Base-by-base conservation (phyloP, 1,140 invertebrate species). In the Leptinotarsa defecta region DNA sequence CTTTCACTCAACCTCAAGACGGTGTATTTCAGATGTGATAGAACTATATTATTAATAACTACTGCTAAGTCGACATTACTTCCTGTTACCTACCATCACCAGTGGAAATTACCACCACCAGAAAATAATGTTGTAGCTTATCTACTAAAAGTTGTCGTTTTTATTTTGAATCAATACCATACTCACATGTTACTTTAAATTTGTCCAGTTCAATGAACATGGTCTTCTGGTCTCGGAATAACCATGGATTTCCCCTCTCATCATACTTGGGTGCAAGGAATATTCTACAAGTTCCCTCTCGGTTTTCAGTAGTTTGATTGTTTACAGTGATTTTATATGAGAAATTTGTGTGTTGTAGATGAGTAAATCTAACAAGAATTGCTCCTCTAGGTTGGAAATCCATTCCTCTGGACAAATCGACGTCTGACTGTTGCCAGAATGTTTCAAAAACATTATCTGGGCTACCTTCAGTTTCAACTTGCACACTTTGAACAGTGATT, bases 121-220 rank as follows among this genome's bases (percentile, higher is more conserved):
- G 0, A 34, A 34, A 34, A 34, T 34, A 43, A 11, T 11, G 2
- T 8, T 43, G 34, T 43, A 43, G 34, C 34, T 43, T 0, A 24
- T 22, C 22, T 24, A 43, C 0, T 11, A 11, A 11, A 11, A 8
- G 34, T 43, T 43, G 34, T 43, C 34, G 34, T 43, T 43, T 43
- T 43, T 8, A 43, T 43, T 43, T 43, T 43, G 1, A 3, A 43
- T 43, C 34, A 43, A 43, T 43, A 43, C 8, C 11, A 20, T 71
- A 88, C 86, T 92, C 91, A 70, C 68, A 83, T 15, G 86, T 85
- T 0, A 88, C 87, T 13, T 89, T 87, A 81, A 94, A 94, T 83
- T 93, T 93, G 84, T 94, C 94, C 85, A 94, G 86, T 81, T 95
- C 93, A 49, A 94, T 90, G 90, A 94, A 93, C 34, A 94, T 84